Evolutionary conservation across 2,888 invertebrate species (phyloP), one percentile per base, ranked within the genome.

Genomic region (Calliscelio sp.): DNA sequence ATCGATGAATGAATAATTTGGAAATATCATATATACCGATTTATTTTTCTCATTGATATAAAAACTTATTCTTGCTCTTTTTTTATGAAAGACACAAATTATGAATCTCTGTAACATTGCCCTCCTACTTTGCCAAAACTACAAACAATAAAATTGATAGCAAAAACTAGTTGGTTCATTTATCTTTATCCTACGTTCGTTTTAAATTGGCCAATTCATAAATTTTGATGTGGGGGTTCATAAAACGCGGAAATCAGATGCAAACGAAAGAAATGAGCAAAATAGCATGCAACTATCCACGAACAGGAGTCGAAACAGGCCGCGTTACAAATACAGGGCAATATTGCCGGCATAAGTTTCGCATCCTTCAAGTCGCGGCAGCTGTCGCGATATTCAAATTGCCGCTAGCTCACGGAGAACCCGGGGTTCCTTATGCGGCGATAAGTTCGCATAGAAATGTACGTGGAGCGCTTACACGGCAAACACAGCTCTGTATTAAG

Each of bases 331-430:
- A 71, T 71, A 71, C 70, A n/a, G n/a, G 57, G 70, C 55, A 57
- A 71, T 71, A 57, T 44, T 24, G 70, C 18, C 25, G 44, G 61
- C 63, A 74, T 74, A 63, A 49, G 61, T 74, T 74, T 63, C 53
- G 22, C 51, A 53, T 74, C 63, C 10, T 63, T 74, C 61, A 74
- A 51, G 38, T 32, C 49, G 51, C 49, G 35, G 74, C 73, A 59
- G 32, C 73, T 73, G 73, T 59, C 51, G 59, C 51, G 32, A 61
- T 74, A 74, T 74, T 74, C 74, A 74, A 74, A 74, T 74, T 63
- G 63, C 51, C 49, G n/a, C 35, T 38, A n/a, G 38, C 61, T 59
- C 38, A 59, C 22, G 32, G 24, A 38, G 53, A 74, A 74, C 35
- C 35, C 32, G 22, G 51, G 20, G 41, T 38, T 70, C 16, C 55